phyloP scores from a whole-genome alignment of 2,888 invertebrate genomes.

The Protonemura montana region DNA sequence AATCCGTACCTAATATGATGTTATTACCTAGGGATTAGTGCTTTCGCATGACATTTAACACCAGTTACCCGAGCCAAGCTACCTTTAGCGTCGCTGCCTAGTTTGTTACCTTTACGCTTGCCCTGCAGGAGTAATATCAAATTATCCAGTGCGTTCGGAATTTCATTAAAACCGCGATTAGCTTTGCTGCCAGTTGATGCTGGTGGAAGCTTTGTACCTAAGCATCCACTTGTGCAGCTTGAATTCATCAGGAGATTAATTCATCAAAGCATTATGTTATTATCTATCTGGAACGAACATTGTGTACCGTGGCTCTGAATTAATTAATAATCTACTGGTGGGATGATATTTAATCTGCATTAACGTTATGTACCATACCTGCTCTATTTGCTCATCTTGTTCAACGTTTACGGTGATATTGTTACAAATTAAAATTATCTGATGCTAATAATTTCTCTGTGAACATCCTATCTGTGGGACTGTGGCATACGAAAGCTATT shows the following conservation, averaged over 20 bases:
- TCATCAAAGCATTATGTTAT: constrained; percentile 21
- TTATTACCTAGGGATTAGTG: background rate
- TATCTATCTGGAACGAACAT: background rate
- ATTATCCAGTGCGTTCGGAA: constrained; percentile 45
- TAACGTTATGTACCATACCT: background rate
- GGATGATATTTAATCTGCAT: constrained; percentile 12
- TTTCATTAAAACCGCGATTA: constrained; percentile 49
- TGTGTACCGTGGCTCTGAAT: background rate
- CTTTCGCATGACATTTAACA: background rate
- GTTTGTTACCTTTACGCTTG: constrained; percentile 3
- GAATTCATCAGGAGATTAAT: constrained; percentile 8
- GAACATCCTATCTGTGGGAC: too few species aligned
- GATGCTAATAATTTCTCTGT: background rate
- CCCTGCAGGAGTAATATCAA: constrained; percentile 34
- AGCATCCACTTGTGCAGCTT: background rate
- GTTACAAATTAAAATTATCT: background rate
- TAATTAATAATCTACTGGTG: background rate
- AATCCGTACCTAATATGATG: background rate
- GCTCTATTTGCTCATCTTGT: constrained; percentile 12
- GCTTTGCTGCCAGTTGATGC: constrained; percentile 37
- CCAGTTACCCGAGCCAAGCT: background rate
- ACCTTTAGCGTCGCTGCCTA: background rate
- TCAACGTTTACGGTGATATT: background rate
- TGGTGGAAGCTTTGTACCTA: constrained; percentile 13
- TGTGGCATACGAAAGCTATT: too few species aligned